Base-by-base conservation (phyloP, 1,140 invertebrate species). In the Papilio aristodemus region DNA sequence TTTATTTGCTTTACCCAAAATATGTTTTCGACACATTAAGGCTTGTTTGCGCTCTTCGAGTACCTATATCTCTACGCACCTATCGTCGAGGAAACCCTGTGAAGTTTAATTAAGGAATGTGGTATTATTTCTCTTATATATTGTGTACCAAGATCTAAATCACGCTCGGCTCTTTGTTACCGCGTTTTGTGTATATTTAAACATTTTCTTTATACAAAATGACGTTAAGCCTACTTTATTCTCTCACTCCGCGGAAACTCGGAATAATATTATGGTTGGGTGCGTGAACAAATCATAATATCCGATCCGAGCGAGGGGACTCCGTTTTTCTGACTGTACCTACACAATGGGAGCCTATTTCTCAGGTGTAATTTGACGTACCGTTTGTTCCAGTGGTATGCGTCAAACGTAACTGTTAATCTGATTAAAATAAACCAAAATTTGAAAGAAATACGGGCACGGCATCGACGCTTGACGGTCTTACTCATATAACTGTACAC, bases 321-420 rank as follows among this genome's bases (percentile, higher is more conserved):
- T 77, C 54, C 74, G 66, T 77, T 81, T 80, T 64, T 77, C 77
- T 79, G 72, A 67, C 73, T 77, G 78, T 79, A 54, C 46, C 46
- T 54, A 77, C 70, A 89, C 87, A 88, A 88, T 89, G 74, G 83
- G 71, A 75, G 69, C 82, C 85, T 76, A 84, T 71, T 89, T 90
- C 88, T 74, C 88, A 90, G 75, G 80, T 76, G 73, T 87, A 89
- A 89, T 89, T 89, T 89, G 81, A 79, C 79, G 73, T 89, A 89
- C 87, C 82, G 86, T 91, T 89, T 81, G 75, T 78, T 82, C 72
- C 77, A 80, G 71, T 78, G 76, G 71, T 77, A 72, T 80, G 75
- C 77, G 74, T 80, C 76, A 76, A 83, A 82, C 78, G 72, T 83
- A 83, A 88, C 86, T 85, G 87, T 90, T 85, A 86, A 79, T 80